Percentiles rank a stretch among this genome's conserved stretches.
Conservation (phyloP, 2,113 vertebrate species). For the Rhinichthys klamathensis region DNA sequence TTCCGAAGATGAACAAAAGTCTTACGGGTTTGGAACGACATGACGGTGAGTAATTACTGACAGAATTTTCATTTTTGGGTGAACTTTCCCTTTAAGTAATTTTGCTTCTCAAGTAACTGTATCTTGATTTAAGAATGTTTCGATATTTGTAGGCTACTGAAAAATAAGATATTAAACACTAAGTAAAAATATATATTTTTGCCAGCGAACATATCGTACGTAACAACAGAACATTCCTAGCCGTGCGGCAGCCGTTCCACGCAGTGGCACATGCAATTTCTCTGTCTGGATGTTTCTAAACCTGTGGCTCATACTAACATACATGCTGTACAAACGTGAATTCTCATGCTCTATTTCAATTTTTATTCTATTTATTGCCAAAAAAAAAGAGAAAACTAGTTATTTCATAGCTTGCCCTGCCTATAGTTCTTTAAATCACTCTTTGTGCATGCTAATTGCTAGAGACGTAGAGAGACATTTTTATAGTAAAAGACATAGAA, state of each 20-base stretch:
- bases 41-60: no score
- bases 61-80: no score
- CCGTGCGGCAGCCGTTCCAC: slow-evolving; percentile 2
- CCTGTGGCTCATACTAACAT: slow-evolving; percentile 38
- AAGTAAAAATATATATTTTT: no score
- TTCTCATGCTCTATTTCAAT: slow-evolving; percentile 43
- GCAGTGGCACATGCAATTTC: slow-evolving; percentile 20
- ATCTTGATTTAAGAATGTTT: no score
- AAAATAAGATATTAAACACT: no score
- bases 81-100: no score
- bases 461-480: slow-evolving; percentile 52
- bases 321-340: slow-evolving; percentile 49
- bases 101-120: no score
- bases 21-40: no score
- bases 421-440: slow-evolving; percentile 51
- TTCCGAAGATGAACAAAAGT: no score
- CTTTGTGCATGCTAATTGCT: slow-evolving; percentile 58
- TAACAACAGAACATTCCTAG: slow-evolving; percentile 37
- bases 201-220: neutral
- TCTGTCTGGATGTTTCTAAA: slow-evolving; percentile 41
- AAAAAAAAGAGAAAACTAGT: slow-evolving; percentile 39
- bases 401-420: slow-evolving; percentile 59
- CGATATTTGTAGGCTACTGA: no score
- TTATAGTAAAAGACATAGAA: slow-evolving; percentile 45
- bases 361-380: slow-evolving; percentile 58